Evolutionary conservation across 2,888 invertebrate species (phyloP).

Genomic region (Brassicogethes aeneus): DNA sequence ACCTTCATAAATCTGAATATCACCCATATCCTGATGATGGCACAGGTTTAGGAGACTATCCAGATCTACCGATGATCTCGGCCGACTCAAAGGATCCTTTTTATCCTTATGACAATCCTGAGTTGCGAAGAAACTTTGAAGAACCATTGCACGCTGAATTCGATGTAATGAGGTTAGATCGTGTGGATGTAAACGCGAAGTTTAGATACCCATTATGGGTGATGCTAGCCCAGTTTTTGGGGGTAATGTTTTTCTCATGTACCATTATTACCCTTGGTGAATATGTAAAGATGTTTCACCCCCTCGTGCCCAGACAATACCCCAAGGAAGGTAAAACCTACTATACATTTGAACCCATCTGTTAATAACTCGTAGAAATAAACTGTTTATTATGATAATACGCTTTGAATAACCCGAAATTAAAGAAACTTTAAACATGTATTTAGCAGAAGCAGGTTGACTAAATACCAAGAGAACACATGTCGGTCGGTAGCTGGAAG

Average conservation of each 20-base stretch:
- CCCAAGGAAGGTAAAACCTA: slow-evolving; percentile 49
- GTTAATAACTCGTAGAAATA: no score
- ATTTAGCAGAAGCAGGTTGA: no score
- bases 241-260: slow-evolving; percentile 43
- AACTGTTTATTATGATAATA: no score
- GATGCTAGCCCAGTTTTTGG: slow-evolving; percentile 48
- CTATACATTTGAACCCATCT: slow-evolving; percentile 54
- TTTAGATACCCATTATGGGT: slow-evolving; percentile 44
- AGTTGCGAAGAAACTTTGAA: slow-evolving; percentile 70
- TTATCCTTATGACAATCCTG: slow-evolving; percentile 79
- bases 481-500: no score
- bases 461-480: no score
- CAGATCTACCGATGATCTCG: slow-evolving; percentile 63
- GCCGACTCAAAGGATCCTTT: slow-evolving; percentile 65
- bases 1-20: slow-evolving; percentile 74
- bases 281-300: slow-evolving; percentile 53
- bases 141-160: slow-evolving; percentile 64
- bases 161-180: slow-evolving; percentile 64
- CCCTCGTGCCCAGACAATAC: slow-evolving; percentile 56
- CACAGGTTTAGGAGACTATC: slow-evolving; percentile 77
- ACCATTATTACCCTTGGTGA: slow-evolving; percentile 46
- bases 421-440: no score
- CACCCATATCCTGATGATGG: slow-evolving; percentile 71
- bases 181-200: slow-evolving; percentile 50
- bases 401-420: no score